These are phyloP conservation scores for Loriculus beryllinus DNA, from an alignment of 2,797 vertebrate genomes.

Conservation along the genomic window DNA sequence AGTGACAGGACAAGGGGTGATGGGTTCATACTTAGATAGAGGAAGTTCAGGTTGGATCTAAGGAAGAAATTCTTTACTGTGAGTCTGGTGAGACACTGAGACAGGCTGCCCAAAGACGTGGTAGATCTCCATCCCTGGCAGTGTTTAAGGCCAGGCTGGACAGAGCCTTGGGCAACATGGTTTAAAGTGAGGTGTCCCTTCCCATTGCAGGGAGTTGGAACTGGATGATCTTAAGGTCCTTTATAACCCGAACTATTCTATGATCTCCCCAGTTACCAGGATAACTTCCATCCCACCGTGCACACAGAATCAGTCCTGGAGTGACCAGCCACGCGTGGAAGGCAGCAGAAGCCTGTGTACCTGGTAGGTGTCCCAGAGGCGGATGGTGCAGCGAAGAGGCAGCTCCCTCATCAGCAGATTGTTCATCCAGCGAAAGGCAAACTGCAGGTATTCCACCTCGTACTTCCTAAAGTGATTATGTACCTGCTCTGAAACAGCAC, in stretches of 20 bases:
- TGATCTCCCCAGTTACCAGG: background rate
- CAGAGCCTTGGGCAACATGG: background rate
- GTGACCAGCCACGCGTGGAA: background rate
- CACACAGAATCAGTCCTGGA: background rate
- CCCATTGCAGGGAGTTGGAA: background rate
- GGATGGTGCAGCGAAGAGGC: constrained; percentile 94
- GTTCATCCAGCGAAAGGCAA: constrained; percentile 99
- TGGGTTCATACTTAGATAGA: background rate
- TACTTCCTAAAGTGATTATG: constrained; percentile 92
- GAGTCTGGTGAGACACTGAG: background rate
- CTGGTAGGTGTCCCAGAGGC: constrained; percentile 99
- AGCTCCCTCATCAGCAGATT: constrained; percentile 97
- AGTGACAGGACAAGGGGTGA: background rate
- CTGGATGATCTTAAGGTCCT: background rate
- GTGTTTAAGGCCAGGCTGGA: background rate
- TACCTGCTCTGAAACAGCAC: constrained; percentile 86
- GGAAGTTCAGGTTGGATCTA: background rate
- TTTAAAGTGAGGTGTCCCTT: background rate
- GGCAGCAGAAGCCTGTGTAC: constrained; percentile 56
- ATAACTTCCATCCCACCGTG: accelerated
- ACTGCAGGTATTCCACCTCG: constrained; percentile 97
- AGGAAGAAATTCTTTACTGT: background rate
- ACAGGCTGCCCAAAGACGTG: background rate
- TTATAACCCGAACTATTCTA: background rate
- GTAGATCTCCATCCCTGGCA: background rate